Evolutionary conservation across 2,888 invertebrate genomes (phyloP), one percentile per base, ranked within the genome.

Genomic region (Tetragonisca angustula): DNA sequence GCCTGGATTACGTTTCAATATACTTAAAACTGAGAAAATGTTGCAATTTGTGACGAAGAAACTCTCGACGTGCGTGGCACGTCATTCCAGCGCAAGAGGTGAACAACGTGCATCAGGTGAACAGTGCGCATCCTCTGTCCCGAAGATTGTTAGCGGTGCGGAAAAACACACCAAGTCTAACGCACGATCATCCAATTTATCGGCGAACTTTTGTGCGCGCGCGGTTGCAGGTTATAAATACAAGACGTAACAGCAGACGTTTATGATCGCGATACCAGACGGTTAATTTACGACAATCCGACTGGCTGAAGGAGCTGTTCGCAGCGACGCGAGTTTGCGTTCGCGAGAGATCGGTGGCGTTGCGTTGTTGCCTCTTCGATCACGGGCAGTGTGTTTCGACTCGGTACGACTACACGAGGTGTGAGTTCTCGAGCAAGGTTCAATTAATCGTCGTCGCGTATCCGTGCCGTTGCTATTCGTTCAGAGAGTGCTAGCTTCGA

Each of bases 121-220:
- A n/a, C n/a, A n/a, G n/a, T n/a, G 15, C 0, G 24, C 43, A 11
- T 43, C 9, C 43, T 43, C 76, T 59, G 70, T 61, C 56, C 54
- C 36, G 56, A 62, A 56, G 78, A 84, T 86, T 79, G 81, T 79
- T 71, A 52, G 54, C 62, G 50, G 21, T 62, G 76, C 70, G 67
- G 36, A 50, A 62, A 61, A 43, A 43, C 43, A 56, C 52, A 56
- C 52, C 75, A 64, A 87, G 68, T 69, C 70, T 70, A 84, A 77
- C 81, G 79, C 79, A 65, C 52, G 81, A 86, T 79, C 84, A 71
- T 87, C 80, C 89, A 89, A 88, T 88, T 88, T 89, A 89, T 88
- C 85, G 88, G 89, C 71, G 76, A 80, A 88, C 89, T 89, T 89
- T 85, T 83, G 83, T 76, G 74, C 76, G 36, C 76, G 36, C 83